Conservation (phyloP, 2,113 vertebrate species). For the Rhea americana region DNA sequence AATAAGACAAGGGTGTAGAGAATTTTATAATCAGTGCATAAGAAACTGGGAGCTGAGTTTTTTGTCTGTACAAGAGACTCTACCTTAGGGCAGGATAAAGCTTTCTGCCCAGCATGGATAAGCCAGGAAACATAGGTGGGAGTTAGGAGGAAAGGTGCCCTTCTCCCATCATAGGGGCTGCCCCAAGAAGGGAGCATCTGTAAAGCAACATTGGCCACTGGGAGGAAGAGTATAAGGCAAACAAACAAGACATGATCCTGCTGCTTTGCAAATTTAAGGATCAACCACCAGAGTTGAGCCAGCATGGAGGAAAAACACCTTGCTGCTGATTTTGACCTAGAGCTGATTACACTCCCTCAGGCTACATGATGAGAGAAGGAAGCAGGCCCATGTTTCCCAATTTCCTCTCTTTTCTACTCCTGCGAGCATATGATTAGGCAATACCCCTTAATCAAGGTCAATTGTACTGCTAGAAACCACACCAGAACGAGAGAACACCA, state of each 20-base stretch:
- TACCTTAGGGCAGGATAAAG: neutral
- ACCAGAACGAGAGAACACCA: neutral
- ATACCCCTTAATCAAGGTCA: neutral
- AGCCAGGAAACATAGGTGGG: accelerated
- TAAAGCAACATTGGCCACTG: neutral
- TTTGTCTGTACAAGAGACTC: neutral
- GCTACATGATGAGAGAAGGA: neutral
- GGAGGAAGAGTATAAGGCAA: neutral
- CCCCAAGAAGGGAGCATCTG: neutral
- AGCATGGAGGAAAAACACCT: neutral
- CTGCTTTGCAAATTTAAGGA: neutral
- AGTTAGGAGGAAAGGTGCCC: neutral
- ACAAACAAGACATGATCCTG: neutral
- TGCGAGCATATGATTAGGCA: neutral
- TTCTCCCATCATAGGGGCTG: neutral
- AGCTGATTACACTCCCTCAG: neutral
- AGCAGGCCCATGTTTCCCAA: neutral
- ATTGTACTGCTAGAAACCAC: neutral
- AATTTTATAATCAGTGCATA: neutral
- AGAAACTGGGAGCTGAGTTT: neutral
- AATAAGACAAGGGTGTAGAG: neutral
- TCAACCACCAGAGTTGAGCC: neutral
- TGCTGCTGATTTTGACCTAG: neutral
- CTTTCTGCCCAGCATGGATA: neutral
- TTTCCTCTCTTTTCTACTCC: neutral